Percentiles rank a stretch among this genome's conserved stretches.
phyloP scores from a whole-genome alignment of 2,113 vertebrate genomes.

The Aspiorhynchus laticeps region DNA sequence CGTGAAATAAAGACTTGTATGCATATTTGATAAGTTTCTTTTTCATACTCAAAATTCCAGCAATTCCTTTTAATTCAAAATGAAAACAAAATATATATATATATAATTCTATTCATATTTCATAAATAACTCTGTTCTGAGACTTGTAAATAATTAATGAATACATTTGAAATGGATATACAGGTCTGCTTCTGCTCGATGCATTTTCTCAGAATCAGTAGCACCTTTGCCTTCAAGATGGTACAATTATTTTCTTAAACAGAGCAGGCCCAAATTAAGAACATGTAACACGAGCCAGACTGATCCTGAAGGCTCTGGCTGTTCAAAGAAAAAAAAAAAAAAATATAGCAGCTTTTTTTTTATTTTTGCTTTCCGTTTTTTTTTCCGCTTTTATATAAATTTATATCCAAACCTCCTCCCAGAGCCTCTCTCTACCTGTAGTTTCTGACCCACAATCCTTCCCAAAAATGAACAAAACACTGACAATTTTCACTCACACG shows the following conservation, averaged over 20 bases:
- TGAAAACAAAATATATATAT: conserved; percentile 42
- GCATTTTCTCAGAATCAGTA: conserved; percentile 25
- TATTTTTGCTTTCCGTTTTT: conserved; percentile 59
- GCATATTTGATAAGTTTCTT: conserved; percentile 46
- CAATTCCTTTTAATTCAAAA: conserved; percentile 40
- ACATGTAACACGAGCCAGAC: conserved; percentile 70
- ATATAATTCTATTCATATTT: conserved; percentile 47
- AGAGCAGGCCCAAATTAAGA: conserved; percentile 57
- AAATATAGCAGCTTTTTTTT: conserved; percentile 73
- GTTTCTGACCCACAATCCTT: conserved; percentile 42
- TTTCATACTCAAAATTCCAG: conserved; percentile 59
- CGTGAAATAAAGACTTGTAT: conserved; percentile 70
- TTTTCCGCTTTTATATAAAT: conserved; percentile 40
- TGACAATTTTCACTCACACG: neutral
- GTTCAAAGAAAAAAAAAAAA: conserved; percentile 58
- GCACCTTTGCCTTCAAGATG: conserved; percentile 29
- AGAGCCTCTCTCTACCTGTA: neutral
- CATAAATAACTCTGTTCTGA: conserved; percentile 59
- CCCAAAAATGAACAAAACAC: conserved; percentile 30
- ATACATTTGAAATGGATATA: conserved; percentile 51
- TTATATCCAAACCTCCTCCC: conserved; percentile 5
- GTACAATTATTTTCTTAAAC: neutral
- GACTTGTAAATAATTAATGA: conserved; percentile 58
- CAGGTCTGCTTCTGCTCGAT: conserved; percentile 35
- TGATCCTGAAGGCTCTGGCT: conserved; percentile 69